A percentile compares a stretch with the other conserved stretches of the same genome.
phyloP scores from a whole-genome alignment of 1,140 invertebrate species.

The Nasonia longicornis region DNA sequence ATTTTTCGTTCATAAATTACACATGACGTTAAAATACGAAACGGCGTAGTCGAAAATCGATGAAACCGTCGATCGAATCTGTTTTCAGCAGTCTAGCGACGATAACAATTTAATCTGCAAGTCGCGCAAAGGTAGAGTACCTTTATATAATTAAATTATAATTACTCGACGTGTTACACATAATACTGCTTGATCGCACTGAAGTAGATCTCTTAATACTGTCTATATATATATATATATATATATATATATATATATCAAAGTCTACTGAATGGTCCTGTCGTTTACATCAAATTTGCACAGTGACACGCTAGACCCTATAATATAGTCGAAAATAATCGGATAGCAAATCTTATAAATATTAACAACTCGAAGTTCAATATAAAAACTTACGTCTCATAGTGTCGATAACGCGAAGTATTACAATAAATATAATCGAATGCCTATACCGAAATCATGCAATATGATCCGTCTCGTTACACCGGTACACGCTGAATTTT shows the following conservation, averaged over 20 bases:
- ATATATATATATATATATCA: conserved; percentile 59
- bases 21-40: background rate
- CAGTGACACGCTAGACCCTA: conserved; percentile 14
- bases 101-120: conserved; percentile 32
- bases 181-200: conserved; percentile 65
- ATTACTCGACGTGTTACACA: conserved; percentile 44
- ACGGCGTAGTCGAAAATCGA: conserved; percentile 16
- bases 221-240: conserved; percentile 61
- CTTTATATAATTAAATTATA: conserved; percentile 36
- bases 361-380: conserved; percentile 8
- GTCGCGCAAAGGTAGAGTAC: conserved; percentile 36
- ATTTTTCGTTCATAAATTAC: conserved; percentile 10
- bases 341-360: conserved; percentile 13
- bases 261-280: conserved; percentile 50
- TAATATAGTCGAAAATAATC: background rate
- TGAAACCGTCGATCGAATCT: conserved; percentile 38
- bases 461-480: background rate
- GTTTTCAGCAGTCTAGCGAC: conserved; percentile 37
- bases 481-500: background rate
- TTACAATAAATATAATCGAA: conserved; percentile 22
- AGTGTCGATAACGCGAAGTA: background rate
- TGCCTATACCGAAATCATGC: background rate
- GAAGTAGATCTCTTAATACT: conserved; percentile 67
- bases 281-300: conserved; percentile 7
- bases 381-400: background rate